Evolutionary conservation across 2,888 invertebrate genomes (phyloP), one percentile per base, ranked within the genome.

Genomic region (Diplolepis rosae): DNA sequence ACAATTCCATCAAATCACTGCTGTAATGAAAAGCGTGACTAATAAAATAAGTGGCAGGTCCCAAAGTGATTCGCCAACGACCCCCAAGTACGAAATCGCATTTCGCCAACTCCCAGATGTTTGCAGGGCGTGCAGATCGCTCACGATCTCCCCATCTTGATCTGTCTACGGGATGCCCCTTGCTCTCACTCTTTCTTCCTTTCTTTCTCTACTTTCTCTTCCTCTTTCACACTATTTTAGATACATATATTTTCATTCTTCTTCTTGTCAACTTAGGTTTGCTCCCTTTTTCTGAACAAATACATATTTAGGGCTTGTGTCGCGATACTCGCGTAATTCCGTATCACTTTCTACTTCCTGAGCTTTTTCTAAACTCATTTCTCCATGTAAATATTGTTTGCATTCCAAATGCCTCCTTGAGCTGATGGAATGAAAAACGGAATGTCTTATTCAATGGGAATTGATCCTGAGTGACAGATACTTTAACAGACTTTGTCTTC

Each of bases 321-420:
- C 48, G 51, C 68, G 71, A 72, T 65, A 39, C 65, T 66, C 30
- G 61, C 32, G 32, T 61, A 74, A 72, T 65, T 71, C 52, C 65
- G 65, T 67, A 68, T 67, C 69, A 66, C 68, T 75, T 79, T 78
- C 78, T 80, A 81, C 80, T 81, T 82, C 67, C 79, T 78, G 77
- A 78, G 80, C 81, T 83, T 84, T 85, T 83, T 80, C 80, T 78
- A 79, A 87, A 83, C 84, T 85, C 83, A 87, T 87, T 87, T 86
- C 83, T 74, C 81, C 74, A 87, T 87, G 86, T 87, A 87, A 88
- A 87, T 88, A 81, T 79, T 85, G 84, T 87, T 87, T 86, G 83
- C 84, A 80, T 74, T 76, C 70, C 39, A 68, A 71, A 73, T 71
- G 66, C 66, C 35, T 18, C 1, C 30, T 48, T 71, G 69, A 75